Percentiles rank a stretch among this genome's conserved stretches.
Conservation (phyloP, 2,797 vertebrate species). For the Coregonus sp. region DNA sequence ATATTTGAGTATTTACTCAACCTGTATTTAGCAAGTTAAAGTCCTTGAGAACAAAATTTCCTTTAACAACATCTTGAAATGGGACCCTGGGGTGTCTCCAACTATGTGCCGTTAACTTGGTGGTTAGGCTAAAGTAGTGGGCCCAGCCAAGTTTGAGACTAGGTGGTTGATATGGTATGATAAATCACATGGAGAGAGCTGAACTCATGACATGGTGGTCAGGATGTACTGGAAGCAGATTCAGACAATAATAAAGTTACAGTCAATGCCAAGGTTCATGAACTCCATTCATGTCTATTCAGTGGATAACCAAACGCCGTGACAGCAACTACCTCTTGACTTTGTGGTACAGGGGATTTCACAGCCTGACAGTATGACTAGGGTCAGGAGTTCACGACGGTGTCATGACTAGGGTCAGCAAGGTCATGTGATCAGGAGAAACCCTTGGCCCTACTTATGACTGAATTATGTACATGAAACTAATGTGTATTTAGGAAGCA, state of each 20-base stretch:
- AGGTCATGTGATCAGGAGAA: too few relatives aligned
- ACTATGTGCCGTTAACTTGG: constrained; percentile 40
- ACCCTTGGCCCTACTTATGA: too few relatives aligned
- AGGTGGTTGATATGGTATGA: constrained; percentile 24
- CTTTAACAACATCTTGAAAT: constrained; percentile 28
- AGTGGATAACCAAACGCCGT: not conserved
- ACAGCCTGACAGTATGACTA: too few relatives aligned
- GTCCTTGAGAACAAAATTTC: constrained; percentile 25
- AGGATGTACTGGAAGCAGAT: constrained; percentile 8
- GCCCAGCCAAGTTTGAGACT: constrained; percentile 41
- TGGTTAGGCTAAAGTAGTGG: constrained; percentile 38
- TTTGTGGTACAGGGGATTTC: too few relatives aligned
- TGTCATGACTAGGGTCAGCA: too few relatives aligned
- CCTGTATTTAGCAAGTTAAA: constrained; percentile 14
- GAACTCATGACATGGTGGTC: constrained; percentile 31
- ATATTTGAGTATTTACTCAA: constrained; percentile 16
- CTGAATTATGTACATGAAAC: not conserved
- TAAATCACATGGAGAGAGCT: constrained; percentile 46
- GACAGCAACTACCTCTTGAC: too few relatives aligned
- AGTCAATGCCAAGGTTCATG: too few relatives aligned
- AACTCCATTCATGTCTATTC: too few relatives aligned
- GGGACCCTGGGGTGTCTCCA: constrained; percentile 22
- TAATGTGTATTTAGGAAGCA: not conserved
- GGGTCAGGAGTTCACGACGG: too few relatives aligned
- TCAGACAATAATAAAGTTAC: too few relatives aligned